These are phyloP conservation scores for Chaetodon auriga DNA, from an alignment of 2,113 vertebrate species.

Conservation along the genomic window DNA sequence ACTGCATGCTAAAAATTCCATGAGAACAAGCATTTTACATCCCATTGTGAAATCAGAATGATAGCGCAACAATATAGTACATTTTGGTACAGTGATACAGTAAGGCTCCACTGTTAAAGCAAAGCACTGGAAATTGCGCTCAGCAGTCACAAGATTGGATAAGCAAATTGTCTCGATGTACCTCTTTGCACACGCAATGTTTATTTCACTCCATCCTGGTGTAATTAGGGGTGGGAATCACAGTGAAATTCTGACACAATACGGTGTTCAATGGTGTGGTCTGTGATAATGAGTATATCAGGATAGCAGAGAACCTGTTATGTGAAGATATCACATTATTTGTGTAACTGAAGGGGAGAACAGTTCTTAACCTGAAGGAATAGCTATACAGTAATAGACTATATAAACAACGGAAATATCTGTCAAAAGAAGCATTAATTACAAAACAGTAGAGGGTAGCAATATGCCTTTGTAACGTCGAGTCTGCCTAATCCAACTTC, in stretches of 20 bases:
- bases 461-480: too few relatives aligned
- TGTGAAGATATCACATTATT: not conserved
- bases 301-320: not conserved
- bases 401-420: too few relatives aligned
- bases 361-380: too few relatives aligned
- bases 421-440: too few relatives aligned
- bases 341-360: not conserved
- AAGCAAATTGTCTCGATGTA: conserved; percentile 6
- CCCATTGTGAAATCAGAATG: not conserved
- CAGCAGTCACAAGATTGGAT: conserved; percentile 5
- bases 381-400: too few relatives aligned
- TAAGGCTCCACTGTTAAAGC: not conserved
- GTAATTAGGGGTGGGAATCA: not conserved
- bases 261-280: not conserved
- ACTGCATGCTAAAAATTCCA: not conserved
- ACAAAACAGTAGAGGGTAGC: too few relatives aligned
- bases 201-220: not conserved
- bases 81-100: not conserved
- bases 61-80: not conserved
- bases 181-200: conserved; percentile 1
- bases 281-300: not conserved
- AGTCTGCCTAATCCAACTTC: too few relatives aligned
- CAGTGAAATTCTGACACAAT: not conserved
- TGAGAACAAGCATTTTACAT: not conserved
- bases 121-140: not conserved